Base-by-base conservation (phyloP, 2,888 invertebrate genomes). In the Bhutanitis thaidina region DNA sequence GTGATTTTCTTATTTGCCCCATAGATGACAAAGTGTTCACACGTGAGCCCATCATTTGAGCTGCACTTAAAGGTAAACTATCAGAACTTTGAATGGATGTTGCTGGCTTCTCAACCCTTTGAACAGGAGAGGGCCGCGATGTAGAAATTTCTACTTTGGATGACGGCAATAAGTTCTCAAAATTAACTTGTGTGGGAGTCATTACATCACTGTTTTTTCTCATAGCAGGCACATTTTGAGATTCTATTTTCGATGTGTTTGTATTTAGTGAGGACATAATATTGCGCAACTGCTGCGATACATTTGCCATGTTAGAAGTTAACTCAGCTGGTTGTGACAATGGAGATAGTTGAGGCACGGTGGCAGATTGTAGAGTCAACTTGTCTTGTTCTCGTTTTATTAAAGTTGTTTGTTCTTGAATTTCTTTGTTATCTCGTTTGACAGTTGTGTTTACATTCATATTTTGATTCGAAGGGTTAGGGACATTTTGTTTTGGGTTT, bases 251-350 rank as follows among this genome's bases (percentile, higher is more conserved):
- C 30, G 91, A 90, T 0, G 92, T 59, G 43, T 72, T 80, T 7
- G 77, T 68, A 54, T 92, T 92, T 27, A 93, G 69, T 0, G 93
- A 93, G 0, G 94, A 93, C 73, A 94, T 84, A 41, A 94, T 88
- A 4, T 92, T 92, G 30, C 93, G 82, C 39, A 93, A 68, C 64
- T 93, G 94, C 69, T 93, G 93, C 0, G 93, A 93, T 0, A 92
- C 93, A 65, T 93, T 94, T 0, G 92, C 93, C 80, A 94, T 93
- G 64, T 93, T 93, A 0, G 93, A 92, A 10, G 93, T 93, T 41
- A 94, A 77, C 68, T 94, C 94, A 1, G 93, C 91, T 0, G 94
- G 94, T 68, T 94, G 93, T 0, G 94, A 94, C 1, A 94, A 71
- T 0, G 94, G 94, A 0, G 94, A 94, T 16, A 94, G 74, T 67